Conservation (phyloP, 2,888 invertebrate species). For the Sabatieria punctata region DNA sequence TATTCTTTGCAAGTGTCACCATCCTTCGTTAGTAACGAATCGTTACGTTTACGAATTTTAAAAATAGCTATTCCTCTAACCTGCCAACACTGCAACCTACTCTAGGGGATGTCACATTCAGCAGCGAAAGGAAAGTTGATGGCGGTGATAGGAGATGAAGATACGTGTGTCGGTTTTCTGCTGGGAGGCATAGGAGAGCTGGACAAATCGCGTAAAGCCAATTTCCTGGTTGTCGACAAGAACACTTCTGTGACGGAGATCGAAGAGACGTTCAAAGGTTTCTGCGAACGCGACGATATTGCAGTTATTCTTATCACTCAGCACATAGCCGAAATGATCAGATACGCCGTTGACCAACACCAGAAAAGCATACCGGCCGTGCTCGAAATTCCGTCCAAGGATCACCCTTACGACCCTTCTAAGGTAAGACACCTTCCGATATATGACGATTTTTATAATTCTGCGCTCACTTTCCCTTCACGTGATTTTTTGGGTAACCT, state of each 20-base stretch:
- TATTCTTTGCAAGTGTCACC: no score
- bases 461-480: no score
- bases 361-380: slow-evolving; percentile 86
- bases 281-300: slow-evolving; percentile 84
- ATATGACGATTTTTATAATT: no score
- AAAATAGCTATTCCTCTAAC: no score
- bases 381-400: slow-evolving; percentile 94
- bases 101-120: no score
- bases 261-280: slow-evolving; percentile 80
- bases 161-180: slow-evolving; percentile 90
- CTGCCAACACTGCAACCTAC: no score
- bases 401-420: slow-evolving; percentile 88
- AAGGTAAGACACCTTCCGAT: no score
- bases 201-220: slow-evolving; percentile 86
- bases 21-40: no score
- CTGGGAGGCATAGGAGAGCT: slow-evolving; percentile 89
- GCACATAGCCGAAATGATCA: slow-evolving; percentile 81
- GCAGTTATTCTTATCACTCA: slow-evolving; percentile 98
- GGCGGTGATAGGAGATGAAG: no score
- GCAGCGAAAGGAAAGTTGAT: no score
- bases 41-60: no score
- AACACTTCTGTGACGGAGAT: slow-evolving; percentile 81
- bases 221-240: slow-evolving; percentile 45
- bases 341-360: slow-evolving; percentile 86
- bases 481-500: no score